Evolutionary conservation across 2,113 vertebrate species (phyloP).

Genomic region (Spilogale gracilis): DNA sequence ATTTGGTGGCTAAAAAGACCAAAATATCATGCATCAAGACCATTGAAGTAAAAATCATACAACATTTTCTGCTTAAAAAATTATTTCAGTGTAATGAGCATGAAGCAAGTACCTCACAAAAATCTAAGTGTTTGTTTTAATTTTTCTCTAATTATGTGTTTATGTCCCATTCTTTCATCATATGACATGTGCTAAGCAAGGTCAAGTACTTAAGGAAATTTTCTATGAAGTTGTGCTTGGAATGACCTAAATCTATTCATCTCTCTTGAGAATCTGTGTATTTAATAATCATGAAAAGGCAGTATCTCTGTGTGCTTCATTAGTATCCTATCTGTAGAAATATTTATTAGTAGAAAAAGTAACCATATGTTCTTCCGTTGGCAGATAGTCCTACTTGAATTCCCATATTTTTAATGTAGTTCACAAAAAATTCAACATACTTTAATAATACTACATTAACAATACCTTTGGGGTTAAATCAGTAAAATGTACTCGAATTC

Average conservation of each 20-base stretch:
- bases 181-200: background rate
- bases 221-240: constrained; percentile 51
- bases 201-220: background rate
- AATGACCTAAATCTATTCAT: constrained; percentile 65
- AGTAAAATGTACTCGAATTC: constrained; percentile 39
- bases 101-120: background rate
- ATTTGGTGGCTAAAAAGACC: background rate
- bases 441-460: constrained; percentile 28
- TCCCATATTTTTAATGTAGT: constrained; percentile 29
- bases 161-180: background rate
- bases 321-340: constrained; percentile 70
- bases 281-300: constrained; percentile 73
- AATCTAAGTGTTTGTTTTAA: background rate
- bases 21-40: background rate
- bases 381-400: constrained; percentile 68
- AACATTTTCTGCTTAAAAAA: constrained; percentile 10
- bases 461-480: constrained; percentile 20
- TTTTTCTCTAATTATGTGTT: constrained; percentile 5
- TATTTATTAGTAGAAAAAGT: constrained; percentile 78
- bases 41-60: background rate
- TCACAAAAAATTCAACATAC: constrained; percentile 43
- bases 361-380: constrained; percentile 66
- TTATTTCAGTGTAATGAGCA: background rate
- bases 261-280: background rate
- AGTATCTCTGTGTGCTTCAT: constrained; percentile 66